These are phyloP conservation scores for Australoheros facetus DNA, from an alignment of 2,797 vertebrate species.

Conservation along the genomic window DNA sequence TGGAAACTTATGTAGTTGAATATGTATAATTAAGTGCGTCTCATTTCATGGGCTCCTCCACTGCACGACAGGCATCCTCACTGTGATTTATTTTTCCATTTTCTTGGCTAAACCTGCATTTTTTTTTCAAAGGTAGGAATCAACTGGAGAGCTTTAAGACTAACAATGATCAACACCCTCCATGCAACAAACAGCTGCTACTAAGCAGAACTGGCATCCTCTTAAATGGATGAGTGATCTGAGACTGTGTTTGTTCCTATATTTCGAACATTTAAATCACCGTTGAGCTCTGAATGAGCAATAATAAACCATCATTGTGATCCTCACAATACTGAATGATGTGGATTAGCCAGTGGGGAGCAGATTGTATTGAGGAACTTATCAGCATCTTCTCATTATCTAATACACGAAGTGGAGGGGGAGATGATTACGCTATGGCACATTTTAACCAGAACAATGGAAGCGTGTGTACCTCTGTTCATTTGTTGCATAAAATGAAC, in stretches of 20 bases:
- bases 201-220: conserved; percentile 58
- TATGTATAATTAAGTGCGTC: conserved; percentile 40
- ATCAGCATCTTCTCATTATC: conserved; percentile 78
- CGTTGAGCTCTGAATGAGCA: conserved; percentile 70
- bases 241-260: conserved; percentile 60
- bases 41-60: conserved; percentile 6
- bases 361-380: conserved; percentile 70
- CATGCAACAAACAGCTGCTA: conserved; percentile 37
- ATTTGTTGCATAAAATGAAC: conserved; percentile 67
- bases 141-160: conserved; percentile 22
- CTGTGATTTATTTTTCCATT: conserved; percentile 1
- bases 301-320: conserved; percentile 76
- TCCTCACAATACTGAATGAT: conserved; percentile 71
- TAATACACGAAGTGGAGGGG: conserved; percentile 68
- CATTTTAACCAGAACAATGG: conserved; percentile 71
- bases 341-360: conserved; percentile 73
- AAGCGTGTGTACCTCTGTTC: conserved; percentile 56
- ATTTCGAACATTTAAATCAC: conserved; percentile 64
- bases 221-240: conserved; percentile 68
- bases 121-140: conserved; percentile 21
- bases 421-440: conserved; percentile 59
- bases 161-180: conserved; percentile 42
- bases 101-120: background rate
- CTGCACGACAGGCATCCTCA: background rate
- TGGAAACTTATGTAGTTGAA: conserved; percentile 22